Evolutionary conservation across 2,888 invertebrate species (phyloP).

Genomic region (Criorhina ranunculi): DNA sequence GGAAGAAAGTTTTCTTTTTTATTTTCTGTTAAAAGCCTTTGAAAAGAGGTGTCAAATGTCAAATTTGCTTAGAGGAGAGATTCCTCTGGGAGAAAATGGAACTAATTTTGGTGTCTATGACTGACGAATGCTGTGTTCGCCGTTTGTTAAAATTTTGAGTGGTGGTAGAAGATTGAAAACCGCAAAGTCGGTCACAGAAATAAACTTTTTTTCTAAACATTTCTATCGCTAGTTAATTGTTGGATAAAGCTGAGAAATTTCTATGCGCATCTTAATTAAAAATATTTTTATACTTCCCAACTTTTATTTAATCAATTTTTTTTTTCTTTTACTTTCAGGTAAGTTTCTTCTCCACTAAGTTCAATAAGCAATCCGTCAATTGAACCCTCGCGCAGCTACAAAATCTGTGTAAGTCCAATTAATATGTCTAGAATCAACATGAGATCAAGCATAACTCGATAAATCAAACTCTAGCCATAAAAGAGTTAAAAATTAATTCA

Average conservation of each 20-base stretch:
- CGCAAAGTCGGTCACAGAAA: no score
- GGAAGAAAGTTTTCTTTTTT: constrained; percentile 6
- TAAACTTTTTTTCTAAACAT: no score
- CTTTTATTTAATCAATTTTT: background rate
- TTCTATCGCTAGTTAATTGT: no score
- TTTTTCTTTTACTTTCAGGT: constrained; percentile 22
- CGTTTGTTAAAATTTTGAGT: no score
- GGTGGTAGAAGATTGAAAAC: no score
- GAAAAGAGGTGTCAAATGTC: constrained; percentile 23
- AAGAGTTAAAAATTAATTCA: constrained; percentile 7
- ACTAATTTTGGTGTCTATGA: no score
- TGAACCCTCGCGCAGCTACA: background rate
- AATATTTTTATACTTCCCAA: background rate
- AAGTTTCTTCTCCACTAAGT: constrained; percentile 8
- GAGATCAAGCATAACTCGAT: background rate
- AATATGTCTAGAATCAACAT: background rate
- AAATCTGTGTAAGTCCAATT: background rate
- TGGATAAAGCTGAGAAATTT: no score
- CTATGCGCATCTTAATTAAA: no score
- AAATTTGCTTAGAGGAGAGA: background rate
- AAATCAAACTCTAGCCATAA: constrained; percentile 24
- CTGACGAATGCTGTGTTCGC: no score
- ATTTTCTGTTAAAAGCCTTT: background rate
- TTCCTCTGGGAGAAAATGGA: background rate
- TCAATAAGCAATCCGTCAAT: background rate